Evolutionary conservation across 2,797 vertebrate genomes (phyloP).

Genomic region (Benthosema pterotum): DNA sequence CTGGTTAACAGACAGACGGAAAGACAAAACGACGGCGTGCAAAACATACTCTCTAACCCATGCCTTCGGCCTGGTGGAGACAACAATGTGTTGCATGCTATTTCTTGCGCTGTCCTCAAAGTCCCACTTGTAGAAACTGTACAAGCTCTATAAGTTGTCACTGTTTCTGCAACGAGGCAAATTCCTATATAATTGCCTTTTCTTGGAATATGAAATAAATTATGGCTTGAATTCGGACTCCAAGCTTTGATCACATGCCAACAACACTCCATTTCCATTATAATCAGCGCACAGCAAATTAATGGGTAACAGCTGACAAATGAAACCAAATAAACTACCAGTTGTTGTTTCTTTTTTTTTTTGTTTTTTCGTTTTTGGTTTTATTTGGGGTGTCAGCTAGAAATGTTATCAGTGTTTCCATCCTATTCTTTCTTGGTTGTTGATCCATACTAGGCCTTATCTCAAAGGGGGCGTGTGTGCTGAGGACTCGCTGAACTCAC

Average conservation of each 20-base stretch:
- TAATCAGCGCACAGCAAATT: not conserved
- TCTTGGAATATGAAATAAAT: not conserved
- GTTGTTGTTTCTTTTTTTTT: no score
- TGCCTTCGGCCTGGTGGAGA: no score
- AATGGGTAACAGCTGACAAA: conserved; percentile 8
- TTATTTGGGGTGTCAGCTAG: not conserved
- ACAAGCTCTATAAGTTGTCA: no score
- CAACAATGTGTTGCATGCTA: no score
- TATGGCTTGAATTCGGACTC: not conserved
- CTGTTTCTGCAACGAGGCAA: no score
- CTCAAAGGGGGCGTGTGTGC: conserved; percentile 36
- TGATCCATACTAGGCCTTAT: conserved; percentile 35
- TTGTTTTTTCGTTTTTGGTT: conserved; percentile 1
- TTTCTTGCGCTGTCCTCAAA: no score
- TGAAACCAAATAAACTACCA: not conserved
- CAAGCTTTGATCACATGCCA: not conserved
- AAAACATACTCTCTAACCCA: no score
- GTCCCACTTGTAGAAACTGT: no score
- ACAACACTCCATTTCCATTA: not conserved
- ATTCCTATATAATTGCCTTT: no score
- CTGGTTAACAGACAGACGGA: no score
- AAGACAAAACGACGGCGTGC: no score
- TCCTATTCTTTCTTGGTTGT: not conserved
- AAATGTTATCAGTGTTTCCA: conserved; percentile 16
- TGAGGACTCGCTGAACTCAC: conserved; percentile 14